Evolutionary conservation across 2,888 invertebrate species (phyloP), one percentile per base, ranked within the genome.

Genomic region (Elgonia sp.): DNA sequence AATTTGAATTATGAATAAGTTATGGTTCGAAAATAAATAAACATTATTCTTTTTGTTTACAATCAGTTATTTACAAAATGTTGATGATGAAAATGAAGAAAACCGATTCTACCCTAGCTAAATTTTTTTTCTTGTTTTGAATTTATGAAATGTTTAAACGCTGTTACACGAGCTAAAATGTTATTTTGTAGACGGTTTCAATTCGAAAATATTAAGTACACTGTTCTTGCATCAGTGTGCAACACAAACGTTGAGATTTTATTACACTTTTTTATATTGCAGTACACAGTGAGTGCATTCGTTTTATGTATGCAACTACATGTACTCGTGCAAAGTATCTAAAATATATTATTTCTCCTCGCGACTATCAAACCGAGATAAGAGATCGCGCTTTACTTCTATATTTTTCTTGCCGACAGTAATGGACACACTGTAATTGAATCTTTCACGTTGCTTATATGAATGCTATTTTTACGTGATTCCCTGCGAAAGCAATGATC

Each of bases 391-490:
- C 39, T 73, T 75, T 50, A 50, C 83, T 70, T 73, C 39, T 65
- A 46, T 55, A 57, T 60, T 80, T 79, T 79, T 79, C 72, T 73
- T 55, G 20, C 29, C 57, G 73, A 79, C 72, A 73, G 79, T 73
- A 79, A 84, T 72, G 40, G 85, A 85, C 72, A 72, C 60, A 10
- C n/a, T 55, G 55, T 70, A 84, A 84, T 84, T 72, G 77, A 84
- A 84, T 70, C 77, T 60, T 83, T 42, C 60, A 55, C 62, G 14
- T 63, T n/a, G 46, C 55, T 50, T 63, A 39, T 65, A 81, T 57
- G 55, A 29, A 57, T 55, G 53, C n/a, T 65, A 81, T 63, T 81
- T 81, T 63, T 73, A 73, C 72, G 42, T 50, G 72, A 80, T 77
- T 80, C 21, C 14, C 20, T 37, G 40, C 2, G 39, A 70, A 62